These are phyloP conservation scores for Drosophila pallidifrons DNA, from an alignment of 1,140 invertebrate species.

Conservation along the genomic window DNA sequence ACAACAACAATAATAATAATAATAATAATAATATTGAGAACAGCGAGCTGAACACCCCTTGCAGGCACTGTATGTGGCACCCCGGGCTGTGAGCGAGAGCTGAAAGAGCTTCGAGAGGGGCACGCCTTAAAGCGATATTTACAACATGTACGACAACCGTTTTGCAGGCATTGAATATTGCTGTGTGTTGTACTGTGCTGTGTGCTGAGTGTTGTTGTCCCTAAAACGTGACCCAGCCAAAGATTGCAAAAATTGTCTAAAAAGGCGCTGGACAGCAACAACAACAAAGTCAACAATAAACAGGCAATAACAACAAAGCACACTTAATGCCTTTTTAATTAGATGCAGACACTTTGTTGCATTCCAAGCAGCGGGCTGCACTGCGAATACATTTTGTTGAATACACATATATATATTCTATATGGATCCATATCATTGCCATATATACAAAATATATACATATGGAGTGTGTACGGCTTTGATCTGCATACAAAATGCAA, in stretches of 20 bases:
- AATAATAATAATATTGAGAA: conserved; percentile 24
- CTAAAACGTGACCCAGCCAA: conserved; percentile 78
- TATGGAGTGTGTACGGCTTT: conserved; percentile 48
- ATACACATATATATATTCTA: conserved; percentile 30
- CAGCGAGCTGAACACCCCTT: conserved; percentile 33
- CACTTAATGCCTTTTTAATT: conserved; percentile 79
- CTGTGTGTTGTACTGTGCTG: not conserved
- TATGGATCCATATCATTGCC: not conserved
- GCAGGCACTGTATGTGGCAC: not conserved
- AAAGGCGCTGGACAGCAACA: conserved; percentile 46
- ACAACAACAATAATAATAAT: conserved; percentile 18
- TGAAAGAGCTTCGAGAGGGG: conserved; percentile 10
- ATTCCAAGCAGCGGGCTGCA: conserved; percentile 57
- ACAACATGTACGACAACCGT: conserved; percentile 79
- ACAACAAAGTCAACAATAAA: conserved; percentile 21
- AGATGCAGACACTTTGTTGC: conserved; percentile 75
- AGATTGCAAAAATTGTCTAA: conserved; percentile 71
- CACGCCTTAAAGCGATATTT: conserved; percentile 78
- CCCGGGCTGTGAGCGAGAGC: not conserved
- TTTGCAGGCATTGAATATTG: conserved; percentile 63
- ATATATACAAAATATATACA: conserved; percentile 29
- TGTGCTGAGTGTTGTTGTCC: conserved; percentile 23
- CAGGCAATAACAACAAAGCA: not conserved
- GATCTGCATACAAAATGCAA: conserved; percentile 82
- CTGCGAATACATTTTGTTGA: conserved; percentile 17